Evolutionary conservation across 2,888 invertebrate genomes (phyloP), one percentile per base, ranked within the genome.

Genomic region (Bembecia ichneumoniformis): DNA sequence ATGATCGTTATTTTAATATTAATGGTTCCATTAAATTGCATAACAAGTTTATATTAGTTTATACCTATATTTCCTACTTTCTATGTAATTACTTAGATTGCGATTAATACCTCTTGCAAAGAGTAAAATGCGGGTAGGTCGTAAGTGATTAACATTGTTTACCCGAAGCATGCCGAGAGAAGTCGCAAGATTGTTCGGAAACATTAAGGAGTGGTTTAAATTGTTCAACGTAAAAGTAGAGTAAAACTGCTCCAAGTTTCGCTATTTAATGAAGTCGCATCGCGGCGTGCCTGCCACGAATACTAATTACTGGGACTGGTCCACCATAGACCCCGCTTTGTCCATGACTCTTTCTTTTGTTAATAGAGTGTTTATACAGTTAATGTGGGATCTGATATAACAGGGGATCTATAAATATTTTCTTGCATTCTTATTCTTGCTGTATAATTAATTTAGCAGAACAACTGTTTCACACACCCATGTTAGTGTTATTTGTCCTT

Each of bases 241-340:
- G 61, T 66, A 62, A 64, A 68, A 70, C 64, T 72, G 68, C 68
- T 69, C 67, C 63, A 73, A 75, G 71, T 73, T 73, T 64, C 56
- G 62, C 68, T 76, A 80, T 77, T 80, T 76, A 80, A 79, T 80
- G 76, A 73, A 77, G 73, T 68, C 69, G 64, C 63, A 62, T 67
- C 61, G 63, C 58, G 59, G 60, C 59, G 61, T 56, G 61, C 55
- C 55, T 63, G 63, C 59, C 61, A 59, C 60, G 77, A 78, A 79
- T 79, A 75, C 76, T 78, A 78, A 82, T 77, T 74, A 71, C 64
- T 62, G 64, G 57, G 57, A 68, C 68, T 66, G 66, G 68, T 65
- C 57, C 50, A 51, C 56, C 56, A 57, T 55, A 55, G 57, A 54
- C 44, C 15, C 44, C 13, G 16, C 44, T 16, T 11, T 5, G 17